A percentile compares a stretch with the other conserved stretches of the same genome.
These are phyloP conservation scores for Celastrina argiolus DNA, from an alignment of 2,888 invertebrate species.

Conservation along the genomic window DNA sequence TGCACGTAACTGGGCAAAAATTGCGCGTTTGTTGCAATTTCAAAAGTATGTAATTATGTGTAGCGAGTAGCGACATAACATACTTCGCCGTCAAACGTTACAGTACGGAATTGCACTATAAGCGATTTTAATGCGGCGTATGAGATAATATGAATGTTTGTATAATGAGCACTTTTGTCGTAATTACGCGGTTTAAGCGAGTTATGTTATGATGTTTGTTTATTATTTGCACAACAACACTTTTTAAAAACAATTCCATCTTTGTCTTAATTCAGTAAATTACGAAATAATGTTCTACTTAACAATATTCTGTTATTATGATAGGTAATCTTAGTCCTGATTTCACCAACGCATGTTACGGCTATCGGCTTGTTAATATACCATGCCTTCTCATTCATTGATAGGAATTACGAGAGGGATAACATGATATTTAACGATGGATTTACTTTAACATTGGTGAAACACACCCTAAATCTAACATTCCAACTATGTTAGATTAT, in stretches of 20 bases:
- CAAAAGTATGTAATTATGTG: slow-evolving; percentile 54
- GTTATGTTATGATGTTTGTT: not conserved
- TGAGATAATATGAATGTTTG: not conserved
- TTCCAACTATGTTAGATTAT: too few species aligned
- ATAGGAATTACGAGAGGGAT: too few species aligned
- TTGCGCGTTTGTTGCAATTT: slow-evolving; percentile 27
- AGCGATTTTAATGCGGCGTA: slow-evolving; percentile 1
- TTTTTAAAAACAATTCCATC: not conserved
- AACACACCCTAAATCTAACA: too few species aligned
- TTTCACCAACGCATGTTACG: too few species aligned
- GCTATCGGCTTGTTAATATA: too few species aligned
- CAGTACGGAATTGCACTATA: slow-evolving; percentile 26
- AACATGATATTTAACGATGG: too few species aligned
- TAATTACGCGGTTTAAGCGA: not conserved
- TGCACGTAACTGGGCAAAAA: slow-evolving; percentile 4
- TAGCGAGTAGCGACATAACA: slow-evolving; percentile 51
- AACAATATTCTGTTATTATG: too few species aligned
- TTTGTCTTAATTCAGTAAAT: too few species aligned
- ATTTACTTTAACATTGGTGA: too few species aligned
- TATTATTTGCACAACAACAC: not conserved
- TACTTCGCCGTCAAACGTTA: slow-evolving; percentile 36
- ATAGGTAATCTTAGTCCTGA: too few species aligned
- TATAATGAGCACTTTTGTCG: not conserved
- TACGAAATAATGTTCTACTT: too few species aligned
- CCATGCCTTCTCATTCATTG: too few species aligned